These are phyloP conservation scores for Psephotus haematonotus DNA, from an alignment of 2,113 vertebrate genomes.

Conservation along the genomic window DNA sequence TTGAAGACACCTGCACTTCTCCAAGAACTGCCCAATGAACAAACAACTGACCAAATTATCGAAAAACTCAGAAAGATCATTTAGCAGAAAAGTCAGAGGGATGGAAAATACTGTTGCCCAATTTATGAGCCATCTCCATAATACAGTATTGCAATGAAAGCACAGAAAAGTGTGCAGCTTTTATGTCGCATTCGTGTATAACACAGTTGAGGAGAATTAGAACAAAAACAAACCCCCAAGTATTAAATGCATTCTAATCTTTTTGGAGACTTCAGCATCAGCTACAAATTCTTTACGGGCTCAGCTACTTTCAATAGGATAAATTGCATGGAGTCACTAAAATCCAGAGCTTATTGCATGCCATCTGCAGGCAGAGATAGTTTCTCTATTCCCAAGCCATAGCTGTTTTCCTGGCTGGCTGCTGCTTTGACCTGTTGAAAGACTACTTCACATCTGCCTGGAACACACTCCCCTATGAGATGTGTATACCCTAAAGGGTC, in stretches of 20 bases:
- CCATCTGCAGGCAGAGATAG: constrained; percentile 9
- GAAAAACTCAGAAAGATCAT: fast-evolving
- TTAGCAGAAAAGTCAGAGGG: background rate
- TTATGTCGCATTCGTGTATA: background rate
- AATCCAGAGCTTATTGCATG: background rate
- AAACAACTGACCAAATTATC: background rate
- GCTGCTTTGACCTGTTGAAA: constrained; percentile 21
- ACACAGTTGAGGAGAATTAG: background rate
- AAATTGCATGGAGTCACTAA: background rate
- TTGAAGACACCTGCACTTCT: background rate
- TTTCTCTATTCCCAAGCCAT: background rate
- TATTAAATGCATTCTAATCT: background rate
- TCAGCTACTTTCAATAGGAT: constrained; percentile 18
- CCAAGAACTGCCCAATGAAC: background rate
- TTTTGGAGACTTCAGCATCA: constrained; percentile 1
- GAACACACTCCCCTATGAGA: background rate
- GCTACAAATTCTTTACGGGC: background rate
- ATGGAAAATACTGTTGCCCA: background rate
- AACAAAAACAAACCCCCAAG: background rate
- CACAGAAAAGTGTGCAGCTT: fast-evolving
- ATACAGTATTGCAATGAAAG: background rate
- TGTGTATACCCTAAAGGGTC: background rate
- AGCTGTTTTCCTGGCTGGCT: background rate
- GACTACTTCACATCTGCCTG: background rate
- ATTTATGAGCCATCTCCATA: background rate